Evolutionary conservation across 2,888 invertebrate genomes (phyloP), one percentile per base, ranked within the genome.

Genomic region (Andricus curvator): DNA sequence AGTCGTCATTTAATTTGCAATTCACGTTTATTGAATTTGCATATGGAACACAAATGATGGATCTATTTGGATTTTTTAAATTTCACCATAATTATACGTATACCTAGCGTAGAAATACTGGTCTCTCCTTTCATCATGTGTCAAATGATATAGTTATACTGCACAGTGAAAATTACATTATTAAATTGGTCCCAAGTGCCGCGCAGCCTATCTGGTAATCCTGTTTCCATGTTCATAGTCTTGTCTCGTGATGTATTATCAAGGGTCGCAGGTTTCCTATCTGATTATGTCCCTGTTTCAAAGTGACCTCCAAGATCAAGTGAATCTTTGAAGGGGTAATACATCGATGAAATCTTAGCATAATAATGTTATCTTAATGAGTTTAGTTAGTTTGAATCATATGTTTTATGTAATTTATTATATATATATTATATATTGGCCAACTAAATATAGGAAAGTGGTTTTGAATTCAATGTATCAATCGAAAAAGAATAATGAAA

Each of bases 201-300:
- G 81, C 79, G 81, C 82, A 79, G 78, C 82, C 83, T 82, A 84
- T 84, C 84, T 84, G 78, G 81, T 82, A 78, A 79, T 79, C 81
- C 82, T 79, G 82, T 79, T 79, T 79, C 80, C 79, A 81, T 82
- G 70, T 80, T 81, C 78, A 77, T 77, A 80, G 82, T 78, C 82
- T 78, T 79, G n/a, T 41, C 66, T 83, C 78, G 82, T 83, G 83
- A 84, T 84, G 83, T 85, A 84, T 85, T 85, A 81, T 78, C 79
- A 80, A 79, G 84, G 80, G 81, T 81, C 80, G 85, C 84, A 82
- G 80, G 81, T 84, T 83, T 83, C 84, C 81, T 70, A 81, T 85
- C 84, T 86, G 85, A 88, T 88, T 88, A 88, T 85, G 84, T 87
- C 85, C 85, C 84, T 83, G 87, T 87, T 87, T 85, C 84, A 84